Percentiles rank a stretch among this genome's conserved stretches.
phyloP scores from a whole-genome alignment of 2,888 invertebrate genomes.

The Caenorhabditis sp. region DNA sequence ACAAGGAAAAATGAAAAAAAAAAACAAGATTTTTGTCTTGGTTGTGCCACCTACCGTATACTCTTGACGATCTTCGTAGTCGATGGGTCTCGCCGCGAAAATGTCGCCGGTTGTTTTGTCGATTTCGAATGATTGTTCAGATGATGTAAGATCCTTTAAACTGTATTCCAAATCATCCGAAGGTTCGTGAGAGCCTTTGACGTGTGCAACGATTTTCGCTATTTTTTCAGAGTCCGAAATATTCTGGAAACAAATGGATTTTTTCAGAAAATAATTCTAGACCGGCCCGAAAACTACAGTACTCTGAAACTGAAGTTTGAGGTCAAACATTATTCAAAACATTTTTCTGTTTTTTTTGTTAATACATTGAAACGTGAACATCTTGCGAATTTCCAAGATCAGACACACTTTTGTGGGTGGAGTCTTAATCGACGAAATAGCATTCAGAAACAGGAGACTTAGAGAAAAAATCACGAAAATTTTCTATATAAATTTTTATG shows the following conservation, averaged over 20 bases:
- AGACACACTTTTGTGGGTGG: too few relatives aligned
- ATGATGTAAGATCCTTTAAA: constrained; percentile 28
- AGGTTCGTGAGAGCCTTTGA: constrained; percentile 15
- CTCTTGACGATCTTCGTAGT: constrained; percentile 47
- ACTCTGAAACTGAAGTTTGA: too few relatives aligned
- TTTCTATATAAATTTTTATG: too few relatives aligned
- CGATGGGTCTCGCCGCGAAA: constrained; percentile 38
- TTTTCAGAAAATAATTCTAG: not conserved
- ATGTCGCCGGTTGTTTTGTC: constrained; percentile 57
- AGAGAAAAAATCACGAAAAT: too few relatives aligned
- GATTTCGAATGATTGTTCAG: constrained; percentile 44
- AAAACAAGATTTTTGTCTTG: not conserved
- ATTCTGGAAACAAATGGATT: constrained; percentile 25
- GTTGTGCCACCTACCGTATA: constrained; percentile 43
- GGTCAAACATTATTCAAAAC: too few relatives aligned
- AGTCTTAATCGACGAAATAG: too few relatives aligned
- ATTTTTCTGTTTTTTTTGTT: too few relatives aligned
- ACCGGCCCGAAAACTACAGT: not conserved
- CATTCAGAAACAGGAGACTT: too few relatives aligned
- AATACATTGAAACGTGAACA: too few relatives aligned
- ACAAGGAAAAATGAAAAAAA: constrained; percentile 3
- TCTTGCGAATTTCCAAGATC: too few relatives aligned
- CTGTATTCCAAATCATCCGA: constrained; percentile 11
- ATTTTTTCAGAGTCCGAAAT: constrained; percentile 24
- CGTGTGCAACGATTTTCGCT: constrained; percentile 14